A percentile compares a stretch with the other conserved stretches of the same genome.
These are phyloP conservation scores for Lucinisca nassula DNA, from an alignment of 2,888 invertebrate genomes.

Conservation along the genomic window DNA sequence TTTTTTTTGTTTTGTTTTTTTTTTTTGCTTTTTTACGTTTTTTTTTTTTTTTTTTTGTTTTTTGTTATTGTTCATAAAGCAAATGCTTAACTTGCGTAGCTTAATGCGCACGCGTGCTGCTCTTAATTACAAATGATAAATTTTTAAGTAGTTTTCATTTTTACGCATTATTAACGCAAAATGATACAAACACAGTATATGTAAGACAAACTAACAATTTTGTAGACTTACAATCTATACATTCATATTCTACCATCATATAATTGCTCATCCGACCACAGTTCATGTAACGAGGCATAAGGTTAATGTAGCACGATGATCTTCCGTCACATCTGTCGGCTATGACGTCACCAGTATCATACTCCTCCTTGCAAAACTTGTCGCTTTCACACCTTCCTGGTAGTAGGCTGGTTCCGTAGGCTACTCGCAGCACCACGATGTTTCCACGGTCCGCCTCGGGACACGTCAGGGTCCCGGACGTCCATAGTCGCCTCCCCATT, in stretches of 20 bases:
- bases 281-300: constrained; percentile 49
- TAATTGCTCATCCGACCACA: constrained; percentile 64
- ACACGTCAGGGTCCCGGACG: constrained; percentile 51
- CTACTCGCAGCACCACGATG: constrained; percentile 58
- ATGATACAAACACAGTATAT: too few relatives aligned
- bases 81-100: too few relatives aligned
- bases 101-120: too few relatives aligned
- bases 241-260: constrained; percentile 68
- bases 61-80: too few relatives aligned
- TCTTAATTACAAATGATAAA: too few relatives aligned
- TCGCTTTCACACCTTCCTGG: constrained; percentile 47
- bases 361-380: constrained; percentile 52
- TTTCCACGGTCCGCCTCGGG: constrained; percentile 52
- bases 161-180: too few relatives aligned
- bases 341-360: constrained; percentile 49
- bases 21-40: too few relatives aligned
- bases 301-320: constrained; percentile 46
- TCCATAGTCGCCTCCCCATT: constrained; percentile 3
- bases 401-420: constrained; percentile 52
- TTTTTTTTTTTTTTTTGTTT: too few relatives aligned
- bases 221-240: constrained; percentile 66
- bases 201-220: too few relatives aligned
- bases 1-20: too few relatives aligned
- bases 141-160: too few relatives aligned
- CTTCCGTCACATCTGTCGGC: constrained; percentile 62